Conservation (phyloP, 2,797 vertebrate genomes). For the Amphiprion clarkii region DNA sequence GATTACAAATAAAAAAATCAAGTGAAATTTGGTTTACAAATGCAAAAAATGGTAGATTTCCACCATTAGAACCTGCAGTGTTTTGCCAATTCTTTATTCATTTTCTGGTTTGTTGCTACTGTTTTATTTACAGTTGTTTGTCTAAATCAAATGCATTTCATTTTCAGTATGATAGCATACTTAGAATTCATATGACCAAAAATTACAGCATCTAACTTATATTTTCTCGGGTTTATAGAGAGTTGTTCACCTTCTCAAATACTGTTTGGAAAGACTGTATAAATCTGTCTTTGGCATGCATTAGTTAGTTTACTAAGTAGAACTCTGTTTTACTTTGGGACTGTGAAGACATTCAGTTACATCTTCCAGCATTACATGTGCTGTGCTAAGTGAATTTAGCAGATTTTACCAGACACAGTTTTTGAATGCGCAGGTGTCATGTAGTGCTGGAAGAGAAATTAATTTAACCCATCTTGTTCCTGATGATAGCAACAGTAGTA, state of each 20-base stretch:
- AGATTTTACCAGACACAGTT: neutral
- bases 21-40: too few species aligned
- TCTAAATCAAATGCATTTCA: neutral
- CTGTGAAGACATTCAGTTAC: neutral
- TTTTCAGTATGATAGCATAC: neutral
- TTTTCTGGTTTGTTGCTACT: neutral
- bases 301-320: neutral
- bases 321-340: neutral
- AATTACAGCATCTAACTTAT: neutral
- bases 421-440: neutral
- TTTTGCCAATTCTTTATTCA: neutral
- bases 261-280: conserved; percentile 24
- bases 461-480: neutral
- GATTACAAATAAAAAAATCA: conserved; percentile 4
- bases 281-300: neutral
- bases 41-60: too few species aligned
- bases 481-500: neutral
- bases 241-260: conserved; percentile 27
- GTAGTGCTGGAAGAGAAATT: conserved; percentile 11
- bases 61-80: too few species aligned
- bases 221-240: neutral
- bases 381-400: neutral
- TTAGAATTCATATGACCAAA: neutral
- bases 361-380: conserved; percentile 38
- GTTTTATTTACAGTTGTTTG: conserved; percentile 4